Percentiles rank a stretch among this genome's conserved stretches.
Conservation (phyloP, 1,140 invertebrate genomes). For the Drosophila athabasca region DNA sequence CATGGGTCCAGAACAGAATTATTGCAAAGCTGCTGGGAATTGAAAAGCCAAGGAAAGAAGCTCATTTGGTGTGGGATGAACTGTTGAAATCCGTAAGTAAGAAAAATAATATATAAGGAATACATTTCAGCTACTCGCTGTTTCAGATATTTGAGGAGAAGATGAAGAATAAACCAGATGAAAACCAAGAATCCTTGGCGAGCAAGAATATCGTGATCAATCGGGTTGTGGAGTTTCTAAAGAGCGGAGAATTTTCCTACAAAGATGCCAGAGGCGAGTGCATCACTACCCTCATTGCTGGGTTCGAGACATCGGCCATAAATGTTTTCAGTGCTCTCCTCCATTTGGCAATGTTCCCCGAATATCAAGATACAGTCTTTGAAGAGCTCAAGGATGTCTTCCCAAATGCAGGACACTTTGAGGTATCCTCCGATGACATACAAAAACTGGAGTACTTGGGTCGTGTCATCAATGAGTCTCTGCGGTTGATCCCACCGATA, state of each 20-base stretch:
- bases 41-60: not conserved
- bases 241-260: slow-evolving; percentile 26
- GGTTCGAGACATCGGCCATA: slow-evolving; percentile 65
- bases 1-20: not conserved
- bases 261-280: slow-evolving; percentile 46
- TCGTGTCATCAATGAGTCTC: slow-evolving; percentile 86
- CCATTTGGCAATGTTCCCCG: slow-evolving; percentile 67
- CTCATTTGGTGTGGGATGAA: not conserved
- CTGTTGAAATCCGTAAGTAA: not conserved
- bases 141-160: slow-evolving; percentile 21
- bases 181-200: not conserved
- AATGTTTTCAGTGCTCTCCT: slow-evolving; percentile 38
- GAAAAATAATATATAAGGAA: too few relatives aligned
- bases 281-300: slow-evolving; percentile 40
- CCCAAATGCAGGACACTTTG: slow-evolving; percentile 79
- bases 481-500: slow-evolving; percentile 83
- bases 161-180: not conserved
- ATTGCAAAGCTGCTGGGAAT: not conserved
- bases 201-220: slow-evolving; percentile 30
- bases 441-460: slow-evolving; percentile 87
- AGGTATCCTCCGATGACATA: slow-evolving; percentile 85
- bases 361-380: slow-evolving; percentile 85
- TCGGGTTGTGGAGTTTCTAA: slow-evolving; percentile 33
- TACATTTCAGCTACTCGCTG: fast-evolving
- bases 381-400: slow-evolving; percentile 87